These are phyloP conservation scores for Ariolimax columbianus DNA, from an alignment of 2,888 invertebrate species.

Conservation along the genomic window DNA sequence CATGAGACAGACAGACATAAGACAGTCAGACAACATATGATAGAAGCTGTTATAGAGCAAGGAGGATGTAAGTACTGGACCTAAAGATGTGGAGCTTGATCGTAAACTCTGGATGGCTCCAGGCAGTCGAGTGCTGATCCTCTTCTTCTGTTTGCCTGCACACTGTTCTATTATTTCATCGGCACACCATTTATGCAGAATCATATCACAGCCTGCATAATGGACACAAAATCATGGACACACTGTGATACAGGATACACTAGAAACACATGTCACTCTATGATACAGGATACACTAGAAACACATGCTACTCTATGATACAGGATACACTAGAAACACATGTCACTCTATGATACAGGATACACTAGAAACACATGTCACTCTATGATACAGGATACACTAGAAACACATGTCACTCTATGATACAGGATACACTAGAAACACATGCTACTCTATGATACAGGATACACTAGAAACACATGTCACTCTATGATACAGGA, in stretches of 20 bases:
- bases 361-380: not conserved
- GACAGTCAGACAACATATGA: not conserved
- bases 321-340: not conserved
- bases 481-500: no score
- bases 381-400: not conserved
- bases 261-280: not conserved
- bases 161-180: constrained; percentile 89
- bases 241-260: not conserved
- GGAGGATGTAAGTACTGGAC: not conserved
- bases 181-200: constrained; percentile 91
- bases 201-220: constrained; percentile 88
- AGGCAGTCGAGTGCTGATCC: not conserved
- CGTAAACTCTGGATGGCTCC: not conserved
- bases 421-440: not conserved
- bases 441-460: no score
- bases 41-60: not conserved
- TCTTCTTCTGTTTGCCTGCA: constrained; percentile 74
- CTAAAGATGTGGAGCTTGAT: not conserved
- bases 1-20: not conserved
- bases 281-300: not conserved
- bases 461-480: not conserved
- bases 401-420: not conserved
- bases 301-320: not conserved
- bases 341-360: no score
- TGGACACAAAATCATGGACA: not conserved